phyloP scores from a whole-genome alignment of 1,140 invertebrate genomes.

The Brachionus rotundiformis region DNA sequence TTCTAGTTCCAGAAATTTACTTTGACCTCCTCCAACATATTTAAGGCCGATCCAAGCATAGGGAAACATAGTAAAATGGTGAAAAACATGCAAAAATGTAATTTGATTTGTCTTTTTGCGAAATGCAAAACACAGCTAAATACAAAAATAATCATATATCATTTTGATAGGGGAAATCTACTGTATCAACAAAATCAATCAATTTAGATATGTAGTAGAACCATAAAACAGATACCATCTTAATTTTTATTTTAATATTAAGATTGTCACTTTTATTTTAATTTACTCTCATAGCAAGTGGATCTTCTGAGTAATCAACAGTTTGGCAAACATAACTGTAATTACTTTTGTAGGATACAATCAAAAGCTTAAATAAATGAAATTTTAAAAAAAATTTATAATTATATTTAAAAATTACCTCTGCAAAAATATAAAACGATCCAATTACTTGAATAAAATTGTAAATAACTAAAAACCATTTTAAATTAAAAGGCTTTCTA shows the following conservation, averaged over 20 bases:
- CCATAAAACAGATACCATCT: constrained; percentile 50
- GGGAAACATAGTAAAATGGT: constrained; percentile 67
- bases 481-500: constrained; percentile 31
- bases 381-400: background rate
- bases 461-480: constrained; percentile 31
- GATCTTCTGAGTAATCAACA: constrained; percentile 47
- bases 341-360: constrained; percentile 23
- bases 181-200: constrained; percentile 48
- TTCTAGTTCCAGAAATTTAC: background rate
- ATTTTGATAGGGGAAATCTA: constrained; percentile 5
- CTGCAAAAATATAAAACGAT: constrained; percentile 46
- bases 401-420: constrained; percentile 35
- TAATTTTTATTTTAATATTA: background rate
- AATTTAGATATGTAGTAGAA: constrained; percentile 43
- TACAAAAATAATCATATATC: background rate
- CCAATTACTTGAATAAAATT: constrained; percentile 45
- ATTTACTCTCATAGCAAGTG: constrained; percentile 30
- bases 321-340: constrained; percentile 37
- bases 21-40: constrained; percentile 55
- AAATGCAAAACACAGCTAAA: constrained; percentile 63
- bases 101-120: constrained; percentile 76
- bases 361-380: constrained; percentile 15
- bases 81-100: constrained; percentile 73
- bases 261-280: background rate
- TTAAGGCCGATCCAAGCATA: constrained; percentile 57